phyloP scores from a whole-genome alignment of 1,140 invertebrate species.

The Brachionus calyciflorus region DNA sequence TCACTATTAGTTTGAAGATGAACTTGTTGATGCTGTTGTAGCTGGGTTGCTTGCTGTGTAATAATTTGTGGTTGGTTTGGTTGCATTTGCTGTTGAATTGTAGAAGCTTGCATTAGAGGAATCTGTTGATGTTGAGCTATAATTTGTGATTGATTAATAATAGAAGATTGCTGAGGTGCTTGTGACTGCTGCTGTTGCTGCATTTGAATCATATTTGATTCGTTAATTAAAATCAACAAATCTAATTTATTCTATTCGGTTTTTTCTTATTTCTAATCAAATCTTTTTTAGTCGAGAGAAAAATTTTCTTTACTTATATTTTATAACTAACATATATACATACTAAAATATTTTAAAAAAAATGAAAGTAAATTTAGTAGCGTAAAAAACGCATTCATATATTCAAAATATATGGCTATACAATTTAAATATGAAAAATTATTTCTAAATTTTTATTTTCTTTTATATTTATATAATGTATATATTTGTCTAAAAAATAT shows the following conservation, averaged over 20 bases:
- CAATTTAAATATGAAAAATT: too few relatives aligned
- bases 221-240: too few relatives aligned
- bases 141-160: too few relatives aligned
- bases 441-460: background rate
- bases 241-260: too few relatives aligned
- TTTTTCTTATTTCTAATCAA: too few relatives aligned
- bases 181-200: background rate
- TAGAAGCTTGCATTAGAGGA: background rate
- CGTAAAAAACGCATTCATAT: too few relatives aligned
- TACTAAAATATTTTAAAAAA: too few relatives aligned
- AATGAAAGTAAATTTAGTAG: too few relatives aligned
- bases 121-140: background rate
- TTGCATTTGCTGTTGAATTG: background rate
- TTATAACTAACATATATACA: too few relatives aligned
- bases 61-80: background rate
- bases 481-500: background rate
- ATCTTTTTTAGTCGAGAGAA: too few relatives aligned
- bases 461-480: background rate
- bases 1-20: background rate
- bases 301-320: too few relatives aligned
- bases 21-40: background rate
- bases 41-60: background rate
- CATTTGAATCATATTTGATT: conserved; percentile 38
- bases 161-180: background rate
- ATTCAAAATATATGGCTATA: too few relatives aligned